Evolutionary conservation across 2,797 vertebrate species (phyloP).

Genomic region (Sebastes diploproa): DNA sequence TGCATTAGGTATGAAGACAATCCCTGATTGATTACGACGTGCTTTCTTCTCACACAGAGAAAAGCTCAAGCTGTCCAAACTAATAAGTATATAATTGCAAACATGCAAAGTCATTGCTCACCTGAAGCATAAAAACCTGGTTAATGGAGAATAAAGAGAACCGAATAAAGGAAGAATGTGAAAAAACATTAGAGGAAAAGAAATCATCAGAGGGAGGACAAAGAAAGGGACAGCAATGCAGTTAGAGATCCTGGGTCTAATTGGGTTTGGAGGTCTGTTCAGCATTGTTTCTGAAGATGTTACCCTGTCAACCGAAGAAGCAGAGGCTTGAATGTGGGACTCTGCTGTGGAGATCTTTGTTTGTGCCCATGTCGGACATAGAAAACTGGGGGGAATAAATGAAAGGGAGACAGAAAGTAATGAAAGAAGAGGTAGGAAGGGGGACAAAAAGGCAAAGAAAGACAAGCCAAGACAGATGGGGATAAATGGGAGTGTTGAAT

Average conservation of each 20-base stretch:
- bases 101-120: neutral
- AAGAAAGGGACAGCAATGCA: neutral
- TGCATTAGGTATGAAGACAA: neutral
- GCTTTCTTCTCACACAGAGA: neutral
- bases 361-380: neutral
- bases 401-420: neutral
- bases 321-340: conserved; percentile 45
- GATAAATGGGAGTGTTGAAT: neutral
- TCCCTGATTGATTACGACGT: neutral
- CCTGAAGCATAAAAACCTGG: neutral
- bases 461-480: neutral
- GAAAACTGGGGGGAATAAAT: neutral
- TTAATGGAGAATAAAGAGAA: conserved; percentile 6
- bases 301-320: conserved; percentile 49
- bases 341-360: conserved; percentile 32
- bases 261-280: conserved; percentile 58
- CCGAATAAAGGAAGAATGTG: neutral
- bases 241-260: conserved; percentile 47
- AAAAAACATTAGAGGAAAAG: neutral
- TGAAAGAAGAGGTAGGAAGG: neutral
- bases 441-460: neutral
- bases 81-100: conserved; percentile 24
- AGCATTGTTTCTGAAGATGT: conserved; percentile 52
- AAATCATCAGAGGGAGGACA: neutral
- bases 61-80: neutral